Evolutionary conservation across 2,888 invertebrate genomes (phyloP).

Genomic region (Agelastica alni): DNA sequence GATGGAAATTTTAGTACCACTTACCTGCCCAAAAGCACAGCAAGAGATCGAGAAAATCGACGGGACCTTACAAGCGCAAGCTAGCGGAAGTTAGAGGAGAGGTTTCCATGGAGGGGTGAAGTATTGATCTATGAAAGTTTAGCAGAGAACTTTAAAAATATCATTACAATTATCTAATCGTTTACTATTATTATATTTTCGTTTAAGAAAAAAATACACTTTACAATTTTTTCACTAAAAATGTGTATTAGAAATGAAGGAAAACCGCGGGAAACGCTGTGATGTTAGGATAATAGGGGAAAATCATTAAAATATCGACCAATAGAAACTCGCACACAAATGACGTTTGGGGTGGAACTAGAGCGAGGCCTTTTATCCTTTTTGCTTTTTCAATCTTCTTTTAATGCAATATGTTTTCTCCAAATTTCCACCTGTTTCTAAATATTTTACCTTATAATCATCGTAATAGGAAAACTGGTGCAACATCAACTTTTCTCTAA

Average conservation of each 20-base stretch:
- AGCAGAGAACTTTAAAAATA: slow-evolving; percentile 5
- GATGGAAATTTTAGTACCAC: slow-evolving; percentile 33
- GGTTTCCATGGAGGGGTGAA: slow-evolving; percentile 42
- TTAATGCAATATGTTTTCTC: too few species aligned
- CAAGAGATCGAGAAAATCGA: slow-evolving; percentile 51
- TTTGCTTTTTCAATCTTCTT: too few species aligned
- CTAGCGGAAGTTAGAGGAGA: slow-evolving; percentile 51
- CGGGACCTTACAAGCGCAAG: slow-evolving; percentile 46
- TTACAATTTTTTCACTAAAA: background rate
- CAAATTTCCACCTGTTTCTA: too few species aligned
- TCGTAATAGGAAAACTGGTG: too few species aligned
- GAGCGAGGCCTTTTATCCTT: slow-evolving; percentile 35
- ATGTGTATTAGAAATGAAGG: background rate
- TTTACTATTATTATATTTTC: background rate
- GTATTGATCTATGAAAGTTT: slow-evolving; percentile 45
- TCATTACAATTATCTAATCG: too few species aligned
- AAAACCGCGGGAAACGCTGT: too few species aligned
- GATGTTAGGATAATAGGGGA: slow-evolving; percentile 42
- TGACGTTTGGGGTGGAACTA: slow-evolving; percentile 36
- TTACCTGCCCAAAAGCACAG: slow-evolving; percentile 43
- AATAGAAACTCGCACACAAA: slow-evolving; percentile 41
- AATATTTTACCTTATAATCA: too few species aligned
- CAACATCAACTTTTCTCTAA: too few species aligned
- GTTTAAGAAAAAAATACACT: background rate
- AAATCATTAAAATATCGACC: slow-evolving; percentile 42